Conservation (phyloP, 2,888 invertebrate genomes). For the Dichetophora obliterata region DNA sequence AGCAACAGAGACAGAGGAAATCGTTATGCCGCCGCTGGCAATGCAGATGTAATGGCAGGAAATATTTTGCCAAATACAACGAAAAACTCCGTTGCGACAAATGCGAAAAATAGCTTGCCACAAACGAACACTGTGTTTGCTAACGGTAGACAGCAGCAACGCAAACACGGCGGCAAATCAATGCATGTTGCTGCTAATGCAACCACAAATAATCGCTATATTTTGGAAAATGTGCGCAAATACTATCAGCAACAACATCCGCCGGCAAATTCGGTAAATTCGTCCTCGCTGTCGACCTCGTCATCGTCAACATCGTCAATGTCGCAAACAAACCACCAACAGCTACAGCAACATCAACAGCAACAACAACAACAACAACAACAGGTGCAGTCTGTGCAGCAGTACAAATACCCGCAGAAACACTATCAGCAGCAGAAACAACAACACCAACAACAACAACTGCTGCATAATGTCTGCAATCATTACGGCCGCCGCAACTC, state of each 20-base stretch:
- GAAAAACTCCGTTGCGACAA: conserved; percentile 46
- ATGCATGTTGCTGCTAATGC: conserved; percentile 43
- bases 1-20: conserved; percentile 43
- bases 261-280: conserved; percentile 62
- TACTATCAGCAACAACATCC: conserved; percentile 64
- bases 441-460: conserved; percentile 49
- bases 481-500: conserved; percentile 61
- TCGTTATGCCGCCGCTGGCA: conserved; percentile 34
- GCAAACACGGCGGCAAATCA: conserved; percentile 39
- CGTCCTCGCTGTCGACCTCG: conserved; percentile 64
- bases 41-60: conserved; percentile 40
- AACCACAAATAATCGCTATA: conserved; percentile 59
- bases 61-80: conserved; percentile 42
- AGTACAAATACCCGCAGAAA: conserved; percentile 50
- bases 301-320: conserved; percentile 66
- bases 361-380: conserved; percentile 48
- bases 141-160: conserved; percentile 23
- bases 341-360: conserved; percentile 36
- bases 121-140: conserved; percentile 19
- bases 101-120: conserved; percentile 45
- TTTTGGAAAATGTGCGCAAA: conserved; percentile 66
- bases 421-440: conserved; percentile 45
- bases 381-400: conserved; percentile 46
- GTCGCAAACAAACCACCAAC: conserved; percentile 54
- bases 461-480: conserved; percentile 45